Evolutionary conservation across 2,888 invertebrate genomes (phyloP), one percentile per base, ranked within the genome.

Genomic region (Chloromyia formosa): DNA sequence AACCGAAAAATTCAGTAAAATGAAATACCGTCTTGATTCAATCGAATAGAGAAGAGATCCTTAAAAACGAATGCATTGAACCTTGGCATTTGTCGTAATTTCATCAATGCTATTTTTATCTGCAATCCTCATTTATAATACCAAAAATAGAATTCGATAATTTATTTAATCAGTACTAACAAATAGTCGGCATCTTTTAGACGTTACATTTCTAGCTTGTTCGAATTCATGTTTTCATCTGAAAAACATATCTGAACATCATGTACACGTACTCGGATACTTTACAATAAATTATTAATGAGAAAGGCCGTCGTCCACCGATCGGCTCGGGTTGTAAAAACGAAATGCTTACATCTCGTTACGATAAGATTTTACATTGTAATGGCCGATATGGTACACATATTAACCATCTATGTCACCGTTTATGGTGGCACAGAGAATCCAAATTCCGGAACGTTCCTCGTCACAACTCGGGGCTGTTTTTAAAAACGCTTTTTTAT

Each of bases 331-430:
- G 9, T 49, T 22, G 49, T 14, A 66, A 66, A 66, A 66, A 66
- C 66, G 66, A 49, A 49, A 66, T 66, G 66, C 66, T 66, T 66
- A 66, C 66, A 49, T 66, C 66, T 66, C 66, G 66, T 66, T 66
- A 49, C 49, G 66, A 66, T 49, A 66, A 66, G 18, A 49, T 49
- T 66, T 66, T 49, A 66, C 66, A 66, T 66, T 66, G 45, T 66
- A 66, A 49, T 45, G 12, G 23, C 49, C 49, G 66, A 66, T 66
- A 66, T 66, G 66, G 66, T 49, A 22, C 49, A 45, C 66, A 66
- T 66, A 66, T 62, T 62, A 49, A 49, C 16, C 49, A 16, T 23
- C 12, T 66, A 35, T 16, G 20, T 56, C 49, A 23, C 35, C 66
- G 23, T 66, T 66, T 66, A 66, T 66, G 66, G 66, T 66, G 22